Conservation (phyloP, 2,888 invertebrate species). For the Notodonta dromedarius region DNA sequence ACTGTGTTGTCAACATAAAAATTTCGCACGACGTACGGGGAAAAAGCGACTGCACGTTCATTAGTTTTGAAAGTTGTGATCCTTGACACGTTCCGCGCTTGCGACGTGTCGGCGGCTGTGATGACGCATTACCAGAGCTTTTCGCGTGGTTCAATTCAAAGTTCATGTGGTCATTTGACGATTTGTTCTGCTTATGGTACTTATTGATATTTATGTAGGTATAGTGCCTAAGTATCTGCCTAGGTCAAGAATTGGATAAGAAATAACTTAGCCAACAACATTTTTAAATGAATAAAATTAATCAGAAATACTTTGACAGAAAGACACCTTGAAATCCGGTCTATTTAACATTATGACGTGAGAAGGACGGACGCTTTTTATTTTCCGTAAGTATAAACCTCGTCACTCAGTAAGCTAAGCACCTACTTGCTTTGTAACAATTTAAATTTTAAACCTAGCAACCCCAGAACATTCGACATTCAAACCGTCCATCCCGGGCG, state of each 20-base stretch:
- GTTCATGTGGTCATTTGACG: slow-evolving; percentile 38
- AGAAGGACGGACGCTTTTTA: too few species aligned
- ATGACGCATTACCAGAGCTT: slow-evolving; percentile 64
- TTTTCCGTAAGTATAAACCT: neutral
- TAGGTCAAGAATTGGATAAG: too few species aligned
- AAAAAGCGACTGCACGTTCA: slow-evolving; percentile 41
- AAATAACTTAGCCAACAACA: too few species aligned
- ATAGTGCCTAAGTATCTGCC: neutral
- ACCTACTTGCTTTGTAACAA: neutral
- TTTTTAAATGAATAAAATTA: too few species aligned
- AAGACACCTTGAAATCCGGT: slow-evolving; percentile 6
- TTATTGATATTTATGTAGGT: neutral
- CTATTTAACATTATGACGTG: neutral
- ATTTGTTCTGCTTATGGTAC: slow-evolving; percentile 12
- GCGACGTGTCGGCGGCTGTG: slow-evolving; percentile 50
- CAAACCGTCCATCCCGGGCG: slow-evolving; percentile 70
- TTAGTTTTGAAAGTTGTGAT: slow-evolving; percentile 69
- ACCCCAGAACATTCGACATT: slow-evolving; percentile 65
- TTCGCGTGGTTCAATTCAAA: slow-evolving; percentile 49
- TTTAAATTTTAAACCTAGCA: slow-evolving; percentile 44
- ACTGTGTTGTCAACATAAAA: slow-evolving; percentile 64
- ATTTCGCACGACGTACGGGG: slow-evolving; percentile 49
- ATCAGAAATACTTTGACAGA: neutral
- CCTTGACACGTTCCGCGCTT: slow-evolving; percentile 66
- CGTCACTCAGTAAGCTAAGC: neutral